Percentiles rank a stretch among this genome's conserved stretches.
These are phyloP conservation scores for Callospermophilus lateralis DNA, from an alignment of 2,113 vertebrate species.

Conservation along the genomic window DNA sequence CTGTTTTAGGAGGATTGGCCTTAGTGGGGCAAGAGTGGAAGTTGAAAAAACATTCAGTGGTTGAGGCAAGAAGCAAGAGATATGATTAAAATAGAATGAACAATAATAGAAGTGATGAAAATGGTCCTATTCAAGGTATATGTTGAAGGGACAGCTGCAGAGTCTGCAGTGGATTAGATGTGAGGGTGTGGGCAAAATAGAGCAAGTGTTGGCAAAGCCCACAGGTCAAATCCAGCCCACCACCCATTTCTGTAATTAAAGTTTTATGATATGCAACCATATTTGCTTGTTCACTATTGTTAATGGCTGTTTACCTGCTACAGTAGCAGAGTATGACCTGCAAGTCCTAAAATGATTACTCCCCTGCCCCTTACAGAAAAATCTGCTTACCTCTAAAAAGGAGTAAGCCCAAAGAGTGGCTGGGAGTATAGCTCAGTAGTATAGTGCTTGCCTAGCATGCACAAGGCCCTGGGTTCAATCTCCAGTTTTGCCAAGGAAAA, in stretches of 20 bases:
- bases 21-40: background rate
- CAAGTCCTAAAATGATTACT: background rate
- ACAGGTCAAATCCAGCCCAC: background rate
- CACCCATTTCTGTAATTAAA: background rate
- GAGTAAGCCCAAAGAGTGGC: background rate
- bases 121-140: background rate
- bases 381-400: background rate
- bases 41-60: background rate
- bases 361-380: background rate
- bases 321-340: background rate
- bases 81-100: background rate
- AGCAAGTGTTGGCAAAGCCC: background rate
- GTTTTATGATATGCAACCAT: background rate
- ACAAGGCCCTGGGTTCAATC: too few relatives aligned
- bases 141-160: background rate
- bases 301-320: background rate
- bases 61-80: background rate
- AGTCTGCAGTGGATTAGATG: background rate
- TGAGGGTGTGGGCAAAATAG: background rate
- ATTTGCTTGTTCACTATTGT: background rate
- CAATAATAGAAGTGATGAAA: background rate
- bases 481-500: too few relatives aligned
- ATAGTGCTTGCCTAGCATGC: too few relatives aligned
- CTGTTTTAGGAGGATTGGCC: background rate
- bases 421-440: too few relatives aligned